Percentiles rank a stretch among this genome's conserved stretches.
Evolutionary conservation across 2,797 vertebrate genomes (phyloP).

Genomic region (Lepilemur septentrionalis): DNA sequence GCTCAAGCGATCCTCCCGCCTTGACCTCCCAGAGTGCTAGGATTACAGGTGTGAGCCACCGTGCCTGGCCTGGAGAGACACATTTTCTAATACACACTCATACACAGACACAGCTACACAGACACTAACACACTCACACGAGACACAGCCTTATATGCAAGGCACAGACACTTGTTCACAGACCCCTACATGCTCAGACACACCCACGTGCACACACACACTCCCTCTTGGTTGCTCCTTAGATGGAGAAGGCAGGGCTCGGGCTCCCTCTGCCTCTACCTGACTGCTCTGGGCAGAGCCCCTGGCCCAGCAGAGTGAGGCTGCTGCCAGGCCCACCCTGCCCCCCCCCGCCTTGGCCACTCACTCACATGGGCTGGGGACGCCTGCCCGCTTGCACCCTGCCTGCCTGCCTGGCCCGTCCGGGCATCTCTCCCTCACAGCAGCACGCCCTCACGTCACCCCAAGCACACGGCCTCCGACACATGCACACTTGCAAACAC

Average conservation of each 20-base stretch:
- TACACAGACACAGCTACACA: not conserved
- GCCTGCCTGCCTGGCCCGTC: not conserved
- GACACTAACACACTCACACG: not conserved
- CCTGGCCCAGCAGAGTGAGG: not conserved
- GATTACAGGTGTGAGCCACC: no score
- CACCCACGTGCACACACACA: fast-evolving
- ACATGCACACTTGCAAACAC: not conserved
- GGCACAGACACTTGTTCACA: not conserved
- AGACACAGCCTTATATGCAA: not conserved
- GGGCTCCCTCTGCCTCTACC: not conserved
- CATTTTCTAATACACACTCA: not conserved
- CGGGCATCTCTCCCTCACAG: not conserved
- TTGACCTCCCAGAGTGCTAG: no score
- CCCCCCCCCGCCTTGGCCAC: not conserved
- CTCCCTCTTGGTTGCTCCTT: not conserved
- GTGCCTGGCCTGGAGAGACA: not conserved
- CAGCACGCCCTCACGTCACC: not conserved
- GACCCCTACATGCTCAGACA: not conserved
- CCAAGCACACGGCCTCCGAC: not conserved
- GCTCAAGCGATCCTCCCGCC: no score
- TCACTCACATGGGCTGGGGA: no score
- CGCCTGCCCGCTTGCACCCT: fast-evolving
- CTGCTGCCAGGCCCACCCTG: not conserved
- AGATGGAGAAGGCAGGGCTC: not conserved
- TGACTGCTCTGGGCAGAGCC: not conserved